Evolutionary conservation across 2,113 vertebrate species (phyloP), one percentile per base, ranked within the genome.

Genomic region (Todiramphus chloris): DNA sequence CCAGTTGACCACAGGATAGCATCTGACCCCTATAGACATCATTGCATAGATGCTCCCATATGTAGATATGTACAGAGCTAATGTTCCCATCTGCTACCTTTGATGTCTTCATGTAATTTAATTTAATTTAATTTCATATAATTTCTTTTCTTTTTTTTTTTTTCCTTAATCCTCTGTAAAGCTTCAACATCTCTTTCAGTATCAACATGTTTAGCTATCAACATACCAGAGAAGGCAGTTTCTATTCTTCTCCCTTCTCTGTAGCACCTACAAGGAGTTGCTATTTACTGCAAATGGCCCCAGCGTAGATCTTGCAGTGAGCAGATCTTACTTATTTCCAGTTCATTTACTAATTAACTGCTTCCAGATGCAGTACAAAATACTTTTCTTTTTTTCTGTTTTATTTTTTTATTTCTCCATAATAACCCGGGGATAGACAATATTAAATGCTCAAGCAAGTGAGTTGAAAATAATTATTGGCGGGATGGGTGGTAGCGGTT

Each of bases 311-410:
- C 79, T 67, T 6, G 10, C 91, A 84, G 88, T 28, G 77, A 94
- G 91, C 67, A 85, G 37, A 60, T 86, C 86, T 85, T 91, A 78
- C 64, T 94, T 83, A 43, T 96, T 97, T 96, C 94, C 78, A 78
- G 73, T 56, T 90, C 81, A 90, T 96, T 96, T 96, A 58, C 84
- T 90, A 91, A 94, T 96, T 89, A 97, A 93, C 89, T 91, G 90
- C 81, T 96, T 93, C 56, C 89, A 94, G 96, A 94, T 89, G 90
- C 74, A 60, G 44, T 31, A 50, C 75, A 90, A 97, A 97, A 91
- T 64, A 73, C 72, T 93, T 51, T 51, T 25, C 79, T 13, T 12
- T 37, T 87, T 63, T 48, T 91, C 9, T 43, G 83, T 77, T 12
- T 43, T 90, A 73, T 66, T 28, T 55, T 58, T 93, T 81, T 48